Evolutionary conservation across 2,113 vertebrate genomes (phyloP).

Genomic region (Protomyctophum bolini): DNA sequence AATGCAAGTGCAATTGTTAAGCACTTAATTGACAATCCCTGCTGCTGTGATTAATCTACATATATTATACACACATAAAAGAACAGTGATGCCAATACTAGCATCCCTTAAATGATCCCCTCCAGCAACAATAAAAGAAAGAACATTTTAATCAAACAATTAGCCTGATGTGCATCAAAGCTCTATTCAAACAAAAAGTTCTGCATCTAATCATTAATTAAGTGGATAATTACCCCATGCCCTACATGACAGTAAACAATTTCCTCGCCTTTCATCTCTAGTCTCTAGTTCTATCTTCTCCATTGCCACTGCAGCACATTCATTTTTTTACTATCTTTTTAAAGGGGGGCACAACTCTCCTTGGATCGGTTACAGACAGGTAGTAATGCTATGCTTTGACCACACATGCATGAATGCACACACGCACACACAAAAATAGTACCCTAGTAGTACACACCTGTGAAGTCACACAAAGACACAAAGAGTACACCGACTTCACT

Average conservation of each 20-base stretch:
- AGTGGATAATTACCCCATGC: conserved; percentile 36
- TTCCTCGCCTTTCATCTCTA: conserved; percentile 18
- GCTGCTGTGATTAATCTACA: conserved; percentile 27
- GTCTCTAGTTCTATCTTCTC: background rate
- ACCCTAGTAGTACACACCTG: background rate
- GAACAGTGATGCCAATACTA: conserved; percentile 14
- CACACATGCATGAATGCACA: background rate
- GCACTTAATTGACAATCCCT: conserved; percentile 38
- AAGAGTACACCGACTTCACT: too few species aligned
- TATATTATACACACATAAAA: conserved; percentile 21
- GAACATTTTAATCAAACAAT: conserved; percentile 35
- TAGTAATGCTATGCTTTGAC: background rate
- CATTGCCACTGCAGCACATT: background rate
- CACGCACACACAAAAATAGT: conserved; percentile 3
- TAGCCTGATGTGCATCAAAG: conserved; percentile 36
- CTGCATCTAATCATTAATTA: conserved; percentile 46
- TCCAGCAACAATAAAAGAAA: conserved; percentile 14
- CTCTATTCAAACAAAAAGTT: conserved; percentile 19
- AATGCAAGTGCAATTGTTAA: conserved; percentile 11
- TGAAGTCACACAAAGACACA: conserved; percentile 3
- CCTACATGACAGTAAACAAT: conserved; percentile 27
- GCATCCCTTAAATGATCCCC: conserved; percentile 5
- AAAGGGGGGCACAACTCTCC: conserved; percentile 24
- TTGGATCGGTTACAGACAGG: conserved; percentile 15
- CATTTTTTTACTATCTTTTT: background rate